Base-by-base conservation (phyloP, 2,797 vertebrate species). In the Enteromius viviparus region DNA sequence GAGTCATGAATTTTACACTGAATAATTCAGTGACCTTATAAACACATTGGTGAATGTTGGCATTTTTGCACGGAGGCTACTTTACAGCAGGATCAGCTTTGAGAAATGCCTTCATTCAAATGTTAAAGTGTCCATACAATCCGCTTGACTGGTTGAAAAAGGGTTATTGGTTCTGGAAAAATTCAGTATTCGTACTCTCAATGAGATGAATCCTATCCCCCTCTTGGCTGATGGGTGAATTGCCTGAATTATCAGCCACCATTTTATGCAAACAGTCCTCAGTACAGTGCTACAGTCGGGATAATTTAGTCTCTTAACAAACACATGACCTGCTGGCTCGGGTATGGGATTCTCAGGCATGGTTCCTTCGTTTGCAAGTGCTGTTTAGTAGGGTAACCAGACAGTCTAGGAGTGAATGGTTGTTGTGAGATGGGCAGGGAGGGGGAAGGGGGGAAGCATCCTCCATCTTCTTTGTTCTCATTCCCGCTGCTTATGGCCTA, bases 391-490 rank as follows among this genome's bases (percentile, higher is more conserved):
- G 40, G 82, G 91, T 84, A 88, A 91, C 90, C 87, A 91, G 89
- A 89, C 89, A 32, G 87, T 89, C 89, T 90, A 53, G 74, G 84
- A 86, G 85, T 84, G 84, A 87, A 86, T 72, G 80, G 86, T 83
- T 81, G 87, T 79, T 85, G 66, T 60, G 84, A 81, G 80, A 80
- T 79, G 81, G 78, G 40, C 69, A 60, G 77, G 62, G 14, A 69
- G 79, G 55, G 40, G 77, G 75, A 75, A 72, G 86, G 76, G 80
- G 76, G 29, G 29, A 68, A 29, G 76, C 51, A 58, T 86, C 78
- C 86, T 84, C 84, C 86, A 86, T 88, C 84, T 87, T 89, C 89
- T 90, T 91, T 91, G 90, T 91, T 89, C 90, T 86, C 84, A 64
- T 75, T 87, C 81, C 80, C 65, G 47, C 84, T 88, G 87, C 86